phyloP scores from a whole-genome alignment of 2,797 vertebrate genomes.

The Schizothorax lantsangensis region DNA sequence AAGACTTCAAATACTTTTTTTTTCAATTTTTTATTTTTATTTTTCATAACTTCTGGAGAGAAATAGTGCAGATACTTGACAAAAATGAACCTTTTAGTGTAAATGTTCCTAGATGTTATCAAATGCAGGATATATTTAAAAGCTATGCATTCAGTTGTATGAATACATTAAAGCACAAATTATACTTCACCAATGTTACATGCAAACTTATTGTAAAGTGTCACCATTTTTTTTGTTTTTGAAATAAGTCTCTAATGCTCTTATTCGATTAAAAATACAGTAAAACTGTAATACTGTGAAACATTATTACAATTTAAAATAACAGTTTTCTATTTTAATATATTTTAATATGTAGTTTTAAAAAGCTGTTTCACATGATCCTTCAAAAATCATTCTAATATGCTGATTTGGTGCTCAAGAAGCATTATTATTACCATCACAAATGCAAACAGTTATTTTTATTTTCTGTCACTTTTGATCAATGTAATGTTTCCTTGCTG shows the following conservation, averaged over 20 bases:
- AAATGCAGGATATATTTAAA: not conserved
- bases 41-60: not conserved
- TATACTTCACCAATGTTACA: not conserved
- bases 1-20: not conserved
- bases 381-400: not conserved
- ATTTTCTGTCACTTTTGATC: too few relatives aligned
- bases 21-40: not conserved
- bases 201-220: too few relatives aligned
- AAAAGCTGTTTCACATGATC: not conserved
- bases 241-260: too few relatives aligned
- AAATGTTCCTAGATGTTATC: not conserved
- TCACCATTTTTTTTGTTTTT: too few relatives aligned
- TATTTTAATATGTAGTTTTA: too few relatives aligned
- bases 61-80: not conserved
- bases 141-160: not conserved
- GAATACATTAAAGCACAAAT: not conserved
- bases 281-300: too few relatives aligned
- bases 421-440: slow-evolving; percentile 4
- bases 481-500: not conserved
- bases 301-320: too few relatives aligned
- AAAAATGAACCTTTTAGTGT: not conserved
- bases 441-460: too few relatives aligned
- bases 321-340: too few relatives aligned
- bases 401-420: not conserved
- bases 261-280: too few relatives aligned